Evolutionary conservation across 2,888 invertebrate genomes (phyloP).

Genomic region (Entomobrya multifasciata): DNA sequence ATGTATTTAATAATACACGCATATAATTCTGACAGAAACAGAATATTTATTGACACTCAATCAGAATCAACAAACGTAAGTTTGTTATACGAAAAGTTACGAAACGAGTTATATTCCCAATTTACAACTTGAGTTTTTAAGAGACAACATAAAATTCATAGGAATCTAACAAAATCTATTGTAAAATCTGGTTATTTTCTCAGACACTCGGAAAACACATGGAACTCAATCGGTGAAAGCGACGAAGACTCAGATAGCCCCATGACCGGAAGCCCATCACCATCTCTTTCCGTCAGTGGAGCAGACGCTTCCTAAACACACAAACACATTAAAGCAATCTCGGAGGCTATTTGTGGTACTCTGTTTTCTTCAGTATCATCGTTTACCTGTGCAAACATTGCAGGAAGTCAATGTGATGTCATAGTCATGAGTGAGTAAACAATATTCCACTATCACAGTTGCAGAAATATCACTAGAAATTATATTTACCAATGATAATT

Average conservation of each 20-base stretch:
- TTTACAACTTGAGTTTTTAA: no score
- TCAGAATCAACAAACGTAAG: neutral
- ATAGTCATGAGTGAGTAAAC: neutral
- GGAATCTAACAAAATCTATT: neutral
- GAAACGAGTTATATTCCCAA: neutral
- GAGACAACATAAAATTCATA: neutral
- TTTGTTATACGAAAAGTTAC: neutral
- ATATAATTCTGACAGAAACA: neutral
- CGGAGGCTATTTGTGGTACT: neutral
- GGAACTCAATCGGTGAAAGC: constrained; percentile 53
- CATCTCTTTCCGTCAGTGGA: constrained; percentile 48
- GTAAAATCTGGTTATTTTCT: neutral
- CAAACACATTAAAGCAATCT: constrained; percentile 12
- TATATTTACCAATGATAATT: neutral
- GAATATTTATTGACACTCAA: neutral
- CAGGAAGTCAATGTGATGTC: neutral
- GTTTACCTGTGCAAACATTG: neutral
- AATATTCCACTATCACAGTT: neutral
- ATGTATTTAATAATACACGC: neutral
- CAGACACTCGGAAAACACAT: constrained; percentile 54
- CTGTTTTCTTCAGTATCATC: neutral
- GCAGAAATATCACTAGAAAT: neutral
- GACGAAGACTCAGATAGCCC: constrained; percentile 70
- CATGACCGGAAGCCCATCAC: constrained; percentile 40
- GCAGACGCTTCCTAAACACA: constrained; percentile 49